Base-by-base conservation (phyloP, 2,113 vertebrate species). In the Xenopus tropicalis region DNA sequence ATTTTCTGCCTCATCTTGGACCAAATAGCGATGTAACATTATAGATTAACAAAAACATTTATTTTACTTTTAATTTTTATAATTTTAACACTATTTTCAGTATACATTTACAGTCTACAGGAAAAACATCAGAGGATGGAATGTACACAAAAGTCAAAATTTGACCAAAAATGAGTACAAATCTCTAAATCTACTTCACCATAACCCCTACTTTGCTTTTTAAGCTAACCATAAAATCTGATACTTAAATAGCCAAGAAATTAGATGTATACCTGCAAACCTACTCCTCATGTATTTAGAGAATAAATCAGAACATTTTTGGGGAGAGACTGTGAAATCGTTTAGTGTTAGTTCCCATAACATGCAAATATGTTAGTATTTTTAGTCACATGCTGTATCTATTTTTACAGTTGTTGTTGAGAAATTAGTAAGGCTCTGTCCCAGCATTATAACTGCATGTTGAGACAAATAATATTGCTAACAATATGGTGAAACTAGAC, bases 371-470 rank as follows among this genome's bases (percentile, higher is more conserved):
- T 57, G 22, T 25, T 74, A 43, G 24, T 67, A 74, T 74, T 74
- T 74, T 46, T 46, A 59, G 57, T 23, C 23, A 51, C n/a, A 46
- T n/a, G n/a, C n/a, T n/a, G n/a, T 13, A 58, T 23, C 71, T 73
- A 73, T 73, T 73, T 73, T 66, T 66, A 66, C 21, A 44, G 62
- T 66, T 66, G 6, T 44, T 37, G 29, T 37, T 69, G 22, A 51
- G 20, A 51, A 52, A 37, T 37, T 6, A n/a, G 14, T 29, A 66
- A 57, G 17, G n/a, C 56, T 25, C 51, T 57, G 29, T 17, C 62
- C 71, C 22, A 44, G 61, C 20, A 22, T 14, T n/a, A 57, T 9
- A 67, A 21, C 19, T 74, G n/a, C 59, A 67, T 59, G 14, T 66
- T 66, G 48, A 73, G 37, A 66, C 63, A 64, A 58, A 58, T 66